Evolutionary conservation across 1,140 invertebrate species (phyloP).

Genomic region (Zaprionus taronus): DNA sequence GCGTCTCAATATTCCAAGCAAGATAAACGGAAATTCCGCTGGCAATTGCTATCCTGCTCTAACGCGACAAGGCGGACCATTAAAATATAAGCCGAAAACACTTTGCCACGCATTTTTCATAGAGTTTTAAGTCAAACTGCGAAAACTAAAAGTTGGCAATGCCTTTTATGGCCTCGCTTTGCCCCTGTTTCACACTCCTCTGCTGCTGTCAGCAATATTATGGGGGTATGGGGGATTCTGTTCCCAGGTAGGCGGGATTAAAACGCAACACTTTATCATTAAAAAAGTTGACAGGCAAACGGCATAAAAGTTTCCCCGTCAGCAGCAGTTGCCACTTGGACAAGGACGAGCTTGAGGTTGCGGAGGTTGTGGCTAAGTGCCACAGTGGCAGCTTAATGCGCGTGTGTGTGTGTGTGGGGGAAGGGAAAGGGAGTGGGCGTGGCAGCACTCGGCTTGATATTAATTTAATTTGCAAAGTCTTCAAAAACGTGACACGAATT

Average conservation of each 20-base stretch:
- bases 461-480: constrained; percentile 42
- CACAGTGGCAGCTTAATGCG: constrained; percentile 11
- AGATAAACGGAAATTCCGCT: background rate
- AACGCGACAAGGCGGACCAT: constrained; percentile 14
- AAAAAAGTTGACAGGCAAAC: constrained; percentile 71
- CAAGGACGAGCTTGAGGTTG: constrained; percentile 22
- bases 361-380: constrained; percentile 10
- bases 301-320: constrained; percentile 60
- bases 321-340: constrained; percentile 37
- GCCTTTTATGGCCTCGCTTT: constrained; percentile 10
- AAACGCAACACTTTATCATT: constrained; percentile 79
- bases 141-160: constrained; percentile 18
- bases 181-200: background rate
- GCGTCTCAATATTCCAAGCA: constrained; percentile 10
- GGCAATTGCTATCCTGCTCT: constrained; percentile 6
- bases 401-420: constrained; percentile 5
- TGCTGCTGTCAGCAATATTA: constrained; percentile 60
- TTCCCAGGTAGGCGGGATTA: constrained; percentile 51
- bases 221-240: constrained; percentile 18
- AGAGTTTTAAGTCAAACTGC: constrained; percentile 36
- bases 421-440: background rate
- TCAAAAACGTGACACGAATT: constrained; percentile 29
- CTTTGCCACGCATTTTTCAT: constrained; percentile 45
- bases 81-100: constrained; percentile 30
- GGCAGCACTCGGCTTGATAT: constrained; percentile 8